Conservation (phyloP, 2,797 vertebrate species). For the Hirundo rustica region DNA sequence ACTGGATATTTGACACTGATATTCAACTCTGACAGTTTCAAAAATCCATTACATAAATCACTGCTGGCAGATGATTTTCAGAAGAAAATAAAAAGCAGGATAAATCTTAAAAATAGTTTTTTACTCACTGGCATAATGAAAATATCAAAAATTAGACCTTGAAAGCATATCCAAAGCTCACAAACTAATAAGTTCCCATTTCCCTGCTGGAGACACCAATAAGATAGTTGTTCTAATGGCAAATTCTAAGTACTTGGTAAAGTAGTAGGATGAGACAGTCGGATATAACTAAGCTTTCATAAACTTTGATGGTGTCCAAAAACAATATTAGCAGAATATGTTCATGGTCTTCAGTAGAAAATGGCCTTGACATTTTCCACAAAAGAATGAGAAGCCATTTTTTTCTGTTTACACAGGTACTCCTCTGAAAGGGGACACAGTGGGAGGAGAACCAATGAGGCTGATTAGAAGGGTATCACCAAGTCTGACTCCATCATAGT, state of each 20-base stretch:
- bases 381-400: neutral
- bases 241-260: neutral
- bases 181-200: neutral
- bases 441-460: neutral
- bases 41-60: neutral
- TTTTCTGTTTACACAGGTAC: neutral
- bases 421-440: neutral
- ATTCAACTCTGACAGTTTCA: neutral
- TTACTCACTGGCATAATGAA: neutral
- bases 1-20: neutral
- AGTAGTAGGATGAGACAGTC: neutral
- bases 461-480: neutral
- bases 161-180: neutral
- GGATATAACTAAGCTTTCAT: neutral
- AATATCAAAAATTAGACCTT: neutral
- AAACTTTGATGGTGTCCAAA: neutral
- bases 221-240: neutral
- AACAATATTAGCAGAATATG: neutral
- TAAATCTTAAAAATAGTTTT: neutral
- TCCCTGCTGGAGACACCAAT: neutral
- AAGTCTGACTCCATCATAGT: neutral
- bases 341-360: neutral
- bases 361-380: slow-evolving; percentile 18
- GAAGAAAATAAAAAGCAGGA: neutral
- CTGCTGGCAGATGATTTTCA: neutral